These are phyloP conservation scores for Copsychus sechellarum DNA, from an alignment of 2,113 vertebrate genomes.

Conservation along the genomic window DNA sequence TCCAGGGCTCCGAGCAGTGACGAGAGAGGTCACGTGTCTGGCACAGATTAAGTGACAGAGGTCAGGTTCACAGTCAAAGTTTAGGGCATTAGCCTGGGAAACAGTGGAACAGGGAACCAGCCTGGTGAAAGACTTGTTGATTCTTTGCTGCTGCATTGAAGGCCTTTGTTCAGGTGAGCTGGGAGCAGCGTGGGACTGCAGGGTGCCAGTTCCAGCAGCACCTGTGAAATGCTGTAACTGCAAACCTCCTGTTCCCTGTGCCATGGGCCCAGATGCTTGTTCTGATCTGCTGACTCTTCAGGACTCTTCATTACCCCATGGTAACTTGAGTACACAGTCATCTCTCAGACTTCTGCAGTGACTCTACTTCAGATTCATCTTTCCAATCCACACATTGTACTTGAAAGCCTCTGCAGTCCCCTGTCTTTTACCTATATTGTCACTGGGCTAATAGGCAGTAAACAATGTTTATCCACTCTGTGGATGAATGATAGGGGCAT, in stretches of 20 bases:
- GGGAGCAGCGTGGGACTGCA: background rate
- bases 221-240: background rate
- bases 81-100: background rate
- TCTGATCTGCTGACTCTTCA: background rate
- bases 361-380: background rate
- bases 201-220: fast-evolving
- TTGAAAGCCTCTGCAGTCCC: background rate
- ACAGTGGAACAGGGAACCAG: background rate
- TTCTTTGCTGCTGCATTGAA: background rate
- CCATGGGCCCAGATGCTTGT: background rate
- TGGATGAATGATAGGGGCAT: background rate
- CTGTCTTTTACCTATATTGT: background rate
- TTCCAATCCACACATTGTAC: background rate
- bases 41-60: background rate
- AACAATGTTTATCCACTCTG: background rate
- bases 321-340: background rate
- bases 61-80: background rate
- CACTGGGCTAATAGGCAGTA: background rate
- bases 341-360: background rate
- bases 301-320: background rate
- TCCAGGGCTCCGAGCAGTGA: background rate
- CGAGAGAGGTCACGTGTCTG: fast-evolving
- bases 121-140: background rate
- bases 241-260: background rate
- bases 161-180: background rate